These are phyloP conservation scores for Psilopsiagon aymara DNA, from an alignment of 2,113 vertebrate species.

Conservation along the genomic window DNA sequence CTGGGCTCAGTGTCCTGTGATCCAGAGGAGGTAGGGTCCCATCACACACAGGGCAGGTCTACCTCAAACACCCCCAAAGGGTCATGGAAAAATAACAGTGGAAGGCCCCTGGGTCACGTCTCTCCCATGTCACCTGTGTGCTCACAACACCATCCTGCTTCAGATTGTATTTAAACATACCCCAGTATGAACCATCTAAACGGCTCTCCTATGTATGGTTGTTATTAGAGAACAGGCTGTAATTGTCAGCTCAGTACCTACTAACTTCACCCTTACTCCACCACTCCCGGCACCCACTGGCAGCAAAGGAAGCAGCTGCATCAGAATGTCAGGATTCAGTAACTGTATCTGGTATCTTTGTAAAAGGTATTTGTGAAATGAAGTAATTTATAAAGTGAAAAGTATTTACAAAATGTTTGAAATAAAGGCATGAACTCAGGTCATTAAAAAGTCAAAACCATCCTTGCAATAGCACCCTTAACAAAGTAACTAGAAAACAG, in stretches of 20 bases:
- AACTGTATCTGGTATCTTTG: neutral
- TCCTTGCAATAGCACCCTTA: neutral
- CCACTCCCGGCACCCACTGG: neutral
- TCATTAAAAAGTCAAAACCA: neutral
- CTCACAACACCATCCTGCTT: neutral
- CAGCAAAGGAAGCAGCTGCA: neutral
- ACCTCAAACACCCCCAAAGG: neutral
- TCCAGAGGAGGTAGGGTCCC: neutral
- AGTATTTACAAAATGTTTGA: neutral
- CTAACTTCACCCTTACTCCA: neutral
- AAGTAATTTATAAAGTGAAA: neutral
- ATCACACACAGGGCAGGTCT: neutral
- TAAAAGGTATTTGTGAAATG: neutral
- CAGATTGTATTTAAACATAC: neutral
- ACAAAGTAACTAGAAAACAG: neutral
- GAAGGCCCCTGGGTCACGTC: neutral
- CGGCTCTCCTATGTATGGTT: accelerated
- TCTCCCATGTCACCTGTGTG: too few relatives aligned
- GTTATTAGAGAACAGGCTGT: neutral
- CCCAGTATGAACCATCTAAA: neutral
- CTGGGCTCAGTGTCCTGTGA: neutral
- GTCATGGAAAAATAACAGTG: neutral
- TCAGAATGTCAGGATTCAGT: neutral
- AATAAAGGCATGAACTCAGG: neutral
- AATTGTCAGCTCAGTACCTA: neutral